Conservation (phyloP, 1,140 invertebrate species). For the Belonocnema kinseyi region DNA sequence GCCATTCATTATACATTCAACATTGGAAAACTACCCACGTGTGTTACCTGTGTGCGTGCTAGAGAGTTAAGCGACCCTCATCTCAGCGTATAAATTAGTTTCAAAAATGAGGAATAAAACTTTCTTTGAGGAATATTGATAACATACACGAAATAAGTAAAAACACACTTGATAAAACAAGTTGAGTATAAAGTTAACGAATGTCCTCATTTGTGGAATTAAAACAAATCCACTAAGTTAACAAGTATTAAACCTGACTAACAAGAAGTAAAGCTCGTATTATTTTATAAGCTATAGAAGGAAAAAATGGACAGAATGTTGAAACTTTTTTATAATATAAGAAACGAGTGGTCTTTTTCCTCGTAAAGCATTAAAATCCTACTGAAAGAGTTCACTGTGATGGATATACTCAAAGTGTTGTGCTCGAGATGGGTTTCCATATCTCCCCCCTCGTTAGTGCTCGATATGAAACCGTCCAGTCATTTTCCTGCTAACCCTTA, state of each 20-base stretch:
- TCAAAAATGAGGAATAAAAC: not conserved
- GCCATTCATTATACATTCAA: conserved; percentile 29
- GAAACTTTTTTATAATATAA: not conserved
- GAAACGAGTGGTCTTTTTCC: conserved; percentile 9
- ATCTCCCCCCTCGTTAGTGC: conserved; percentile 27
- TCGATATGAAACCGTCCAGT: conserved; percentile 29
- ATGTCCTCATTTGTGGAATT: not conserved
- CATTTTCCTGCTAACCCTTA: conserved; percentile 28
- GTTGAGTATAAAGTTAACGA: not conserved
- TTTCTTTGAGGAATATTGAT: not conserved
- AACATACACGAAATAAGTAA: not conserved
- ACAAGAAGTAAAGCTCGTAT: not conserved
- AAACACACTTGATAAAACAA: too few relatives aligned
- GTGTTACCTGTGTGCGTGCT: conserved; percentile 27
- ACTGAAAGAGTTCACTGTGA: conserved; percentile 29
- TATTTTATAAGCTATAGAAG: not conserved
- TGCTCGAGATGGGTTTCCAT: conserved; percentile 18
- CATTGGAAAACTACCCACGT: conserved; percentile 30
- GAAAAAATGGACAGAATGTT: not conserved
- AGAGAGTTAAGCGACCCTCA: conserved; percentile 24
- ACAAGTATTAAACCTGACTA: not conserved
- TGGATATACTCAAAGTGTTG: conserved; percentile 18
- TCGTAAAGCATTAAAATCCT: conserved; percentile 18
- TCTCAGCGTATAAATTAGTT: conserved; percentile 28
- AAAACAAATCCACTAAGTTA: not conserved